phyloP scores from a whole-genome alignment of 2,888 invertebrate species.

The Trichogramma evanescens region DNA sequence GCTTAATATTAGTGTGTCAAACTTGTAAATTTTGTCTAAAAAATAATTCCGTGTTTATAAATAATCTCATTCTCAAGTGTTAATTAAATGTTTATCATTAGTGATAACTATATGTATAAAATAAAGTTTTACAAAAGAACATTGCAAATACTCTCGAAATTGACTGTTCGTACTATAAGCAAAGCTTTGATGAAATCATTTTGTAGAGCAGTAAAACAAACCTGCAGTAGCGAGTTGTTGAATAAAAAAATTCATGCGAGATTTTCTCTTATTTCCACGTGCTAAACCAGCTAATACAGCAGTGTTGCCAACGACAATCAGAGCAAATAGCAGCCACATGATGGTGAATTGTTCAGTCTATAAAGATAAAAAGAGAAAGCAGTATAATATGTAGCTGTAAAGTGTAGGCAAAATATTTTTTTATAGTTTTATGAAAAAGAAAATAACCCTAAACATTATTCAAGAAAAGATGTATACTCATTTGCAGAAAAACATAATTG shows the following conservation, averaged over 20 bases:
- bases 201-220: slow-evolving; percentile 45
- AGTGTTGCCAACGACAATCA: slow-evolving; percentile 80
- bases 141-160: too few relatives aligned
- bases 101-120: too few relatives aligned
- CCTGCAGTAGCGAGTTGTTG: slow-evolving; percentile 89
- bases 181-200: too few relatives aligned
- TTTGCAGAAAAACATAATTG: not conserved
- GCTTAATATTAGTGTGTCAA: too few relatives aligned
- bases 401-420: not conserved
- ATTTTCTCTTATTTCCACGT: slow-evolving; percentile 77
- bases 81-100: too few relatives aligned
- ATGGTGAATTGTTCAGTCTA: slow-evolving; percentile 85
- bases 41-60: too few relatives aligned
- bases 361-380: slow-evolving; percentile 3
- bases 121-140: too few relatives aligned
- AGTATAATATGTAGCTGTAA: not conserved
- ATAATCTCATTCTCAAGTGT: too few relatives aligned
- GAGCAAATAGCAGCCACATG: slow-evolving; percentile 74
- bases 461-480: not conserved
- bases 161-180: too few relatives aligned
- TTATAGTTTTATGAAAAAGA: not conserved
- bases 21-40: too few relatives aligned
- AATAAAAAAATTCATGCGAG: slow-evolving; percentile 92
- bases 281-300: slow-evolving; percentile 80
- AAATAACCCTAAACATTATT: not conserved